phyloP scores from a whole-genome alignment of 2,888 invertebrate genomes.

The Pantelozetes paolii region DNA sequence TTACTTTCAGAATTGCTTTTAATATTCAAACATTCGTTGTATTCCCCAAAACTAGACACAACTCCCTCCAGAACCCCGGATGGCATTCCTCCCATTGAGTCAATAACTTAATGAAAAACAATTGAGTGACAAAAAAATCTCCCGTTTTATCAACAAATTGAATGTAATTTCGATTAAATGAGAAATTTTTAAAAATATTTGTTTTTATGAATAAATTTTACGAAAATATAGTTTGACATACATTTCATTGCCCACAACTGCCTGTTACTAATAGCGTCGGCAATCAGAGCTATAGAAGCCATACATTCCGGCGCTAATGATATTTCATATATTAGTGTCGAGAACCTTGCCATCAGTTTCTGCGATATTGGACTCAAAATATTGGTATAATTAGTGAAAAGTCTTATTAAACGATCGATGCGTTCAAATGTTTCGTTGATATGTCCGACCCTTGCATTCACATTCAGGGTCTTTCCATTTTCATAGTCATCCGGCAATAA shows the following conservation, averaged over 20 bases:
- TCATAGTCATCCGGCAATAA: conserved; percentile 38
- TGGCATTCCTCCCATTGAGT: conserved; percentile 44
- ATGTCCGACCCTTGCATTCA: conserved; percentile 7
- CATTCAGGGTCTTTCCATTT: neutral
- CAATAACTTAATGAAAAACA: conserved; percentile 42
- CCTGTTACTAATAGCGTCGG: conserved; percentile 19
- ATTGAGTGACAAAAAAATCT: neutral
- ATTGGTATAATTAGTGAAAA: conserved; percentile 20
- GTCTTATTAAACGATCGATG: conserved; percentile 21
- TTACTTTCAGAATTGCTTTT: conserved; percentile 4
- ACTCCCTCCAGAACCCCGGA: conserved; percentile 45
- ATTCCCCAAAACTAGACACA: conserved; percentile 43
- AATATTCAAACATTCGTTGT: conserved; percentile 45
- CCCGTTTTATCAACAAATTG: conserved; percentile 5
- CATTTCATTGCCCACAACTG: conserved; percentile 39
- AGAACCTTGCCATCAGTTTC: neutral
- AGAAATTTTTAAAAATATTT: no score
- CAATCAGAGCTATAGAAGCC: conserved; percentile 32
- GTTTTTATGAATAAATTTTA: no score
- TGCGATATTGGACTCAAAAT: conserved; percentile 15
- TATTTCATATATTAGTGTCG: conserved; percentile 26
- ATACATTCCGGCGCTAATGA: conserved; percentile 35
- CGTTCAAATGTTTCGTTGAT: conserved; percentile 33
- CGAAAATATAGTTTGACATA: no score
- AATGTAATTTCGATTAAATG: neutral